phyloP scores from a whole-genome alignment of 1,140 invertebrate genomes.

The Arctopsyche grandis region DNA sequence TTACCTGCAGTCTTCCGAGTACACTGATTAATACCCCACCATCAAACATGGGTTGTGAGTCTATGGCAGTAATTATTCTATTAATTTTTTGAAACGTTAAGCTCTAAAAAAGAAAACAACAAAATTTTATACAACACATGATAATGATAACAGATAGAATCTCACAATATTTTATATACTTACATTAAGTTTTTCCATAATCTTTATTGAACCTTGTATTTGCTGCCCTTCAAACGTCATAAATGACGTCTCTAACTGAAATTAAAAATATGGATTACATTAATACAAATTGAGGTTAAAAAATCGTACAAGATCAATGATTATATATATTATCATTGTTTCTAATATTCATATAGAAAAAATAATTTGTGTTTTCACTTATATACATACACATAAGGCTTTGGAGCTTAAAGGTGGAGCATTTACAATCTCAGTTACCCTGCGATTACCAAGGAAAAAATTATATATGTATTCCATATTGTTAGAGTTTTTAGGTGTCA shows the following conservation, averaged over 20 bases:
- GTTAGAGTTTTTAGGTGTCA: no score
- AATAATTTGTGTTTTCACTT: no score
- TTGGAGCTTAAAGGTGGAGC: no score
- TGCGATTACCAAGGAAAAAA: not conserved
- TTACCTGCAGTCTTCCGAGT: constrained; percentile 91
- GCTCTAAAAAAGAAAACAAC: constrained; percentile 70
- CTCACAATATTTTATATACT: no score
- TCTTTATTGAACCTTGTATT: constrained; percentile 89
- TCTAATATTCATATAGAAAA: not conserved
- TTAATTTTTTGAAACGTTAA: constrained; percentile 93
- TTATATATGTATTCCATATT: no score
- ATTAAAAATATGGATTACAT: constrained; percentile 53
- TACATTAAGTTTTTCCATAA: constrained; percentile 94
- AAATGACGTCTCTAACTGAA: constrained; percentile 87
- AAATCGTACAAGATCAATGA: no score
- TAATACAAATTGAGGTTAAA: constrained; percentile 34
- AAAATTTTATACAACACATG: not conserved
- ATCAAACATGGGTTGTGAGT: constrained; percentile 95
- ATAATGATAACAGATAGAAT: not conserved
- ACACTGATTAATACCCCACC: constrained; percentile 94
- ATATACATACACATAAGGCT: no score
- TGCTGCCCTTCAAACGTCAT: constrained; percentile 96
- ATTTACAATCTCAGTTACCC: not conserved
- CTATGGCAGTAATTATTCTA: constrained; percentile 90
- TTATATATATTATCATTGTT: constrained; percentile 38